Evolutionary conservation across 2,113 vertebrate species (phyloP).

Genomic region (Chunga burmeisteri): DNA sequence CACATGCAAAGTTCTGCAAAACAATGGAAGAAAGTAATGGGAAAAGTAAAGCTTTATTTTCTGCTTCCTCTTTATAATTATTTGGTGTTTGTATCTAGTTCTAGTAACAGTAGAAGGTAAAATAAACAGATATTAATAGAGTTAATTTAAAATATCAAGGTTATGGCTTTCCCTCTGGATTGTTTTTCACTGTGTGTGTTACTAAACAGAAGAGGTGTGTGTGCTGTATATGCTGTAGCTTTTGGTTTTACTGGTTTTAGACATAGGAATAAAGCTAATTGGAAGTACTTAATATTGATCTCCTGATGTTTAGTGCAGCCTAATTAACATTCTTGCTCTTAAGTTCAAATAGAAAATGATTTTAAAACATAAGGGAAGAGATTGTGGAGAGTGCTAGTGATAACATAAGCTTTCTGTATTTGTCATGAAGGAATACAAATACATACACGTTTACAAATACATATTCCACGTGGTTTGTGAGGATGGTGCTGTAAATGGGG

Average conservation of each 20-base stretch:
- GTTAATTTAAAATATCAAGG: background rate
- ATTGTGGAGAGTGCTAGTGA: background rate
- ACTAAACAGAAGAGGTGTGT: background rate
- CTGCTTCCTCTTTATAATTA: background rate
- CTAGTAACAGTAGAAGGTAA: background rate
- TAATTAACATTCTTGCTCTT: background rate
- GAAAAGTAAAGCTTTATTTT: background rate
- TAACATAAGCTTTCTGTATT: background rate
- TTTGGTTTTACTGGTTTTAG: background rate
- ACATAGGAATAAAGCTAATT: background rate
- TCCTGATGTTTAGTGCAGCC: background rate
- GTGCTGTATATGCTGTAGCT: background rate
- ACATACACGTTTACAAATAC: background rate
- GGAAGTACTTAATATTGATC: background rate
- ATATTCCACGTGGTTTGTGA: background rate
- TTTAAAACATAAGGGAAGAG: background rate
- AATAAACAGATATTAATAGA: background rate
- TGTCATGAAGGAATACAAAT: background rate
- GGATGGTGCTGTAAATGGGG: background rate
- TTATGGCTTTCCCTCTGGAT: background rate
- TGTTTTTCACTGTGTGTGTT: background rate
- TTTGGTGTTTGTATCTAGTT: background rate
- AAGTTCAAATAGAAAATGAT: background rate
- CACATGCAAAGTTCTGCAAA: background rate
- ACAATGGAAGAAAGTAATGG: background rate